Conservation (phyloP, 2,113 vertebrate genomes). For the Mionectes macconnelli region DNA sequence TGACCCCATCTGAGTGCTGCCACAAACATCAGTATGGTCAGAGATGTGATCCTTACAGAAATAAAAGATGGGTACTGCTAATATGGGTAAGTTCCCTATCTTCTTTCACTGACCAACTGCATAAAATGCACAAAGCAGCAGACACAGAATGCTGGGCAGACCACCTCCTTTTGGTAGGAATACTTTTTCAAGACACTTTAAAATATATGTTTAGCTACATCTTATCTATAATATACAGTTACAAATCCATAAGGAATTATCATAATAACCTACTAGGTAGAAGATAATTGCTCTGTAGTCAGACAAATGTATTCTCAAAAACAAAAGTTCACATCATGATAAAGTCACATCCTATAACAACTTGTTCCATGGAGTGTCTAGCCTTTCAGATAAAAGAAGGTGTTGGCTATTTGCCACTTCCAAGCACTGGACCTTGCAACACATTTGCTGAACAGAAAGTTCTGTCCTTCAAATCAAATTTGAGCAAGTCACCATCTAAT, state of each 20-base stretch:
- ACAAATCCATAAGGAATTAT: not conserved
- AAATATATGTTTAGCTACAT: not conserved
- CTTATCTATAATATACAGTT: not conserved
- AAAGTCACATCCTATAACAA: not conserved
- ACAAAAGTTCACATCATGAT: not conserved
- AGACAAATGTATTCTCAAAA: not conserved
- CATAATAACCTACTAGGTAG: not conserved
- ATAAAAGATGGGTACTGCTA: not conserved
- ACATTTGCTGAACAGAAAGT: not conserved
- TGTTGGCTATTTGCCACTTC: constrained; percentile 1
- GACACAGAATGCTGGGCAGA: not conserved
- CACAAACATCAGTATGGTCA: not conserved
- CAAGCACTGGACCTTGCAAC: not conserved
- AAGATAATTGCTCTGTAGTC: not conserved
- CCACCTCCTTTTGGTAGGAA: not conserved
- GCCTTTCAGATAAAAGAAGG: not conserved
- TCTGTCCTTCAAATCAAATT: constrained; percentile 14
- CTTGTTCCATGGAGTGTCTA: not conserved
- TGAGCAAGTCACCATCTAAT: constrained; percentile 6
- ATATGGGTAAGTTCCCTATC: not conserved
- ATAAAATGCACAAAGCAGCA: not conserved
- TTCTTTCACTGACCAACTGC: not conserved
- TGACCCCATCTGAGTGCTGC: not conserved
- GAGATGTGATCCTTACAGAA: not conserved
- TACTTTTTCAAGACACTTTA: not conserved